Evolutionary conservation across 2,888 invertebrate genomes (phyloP).

Genomic region (Silvanus unidentatus): DNA sequence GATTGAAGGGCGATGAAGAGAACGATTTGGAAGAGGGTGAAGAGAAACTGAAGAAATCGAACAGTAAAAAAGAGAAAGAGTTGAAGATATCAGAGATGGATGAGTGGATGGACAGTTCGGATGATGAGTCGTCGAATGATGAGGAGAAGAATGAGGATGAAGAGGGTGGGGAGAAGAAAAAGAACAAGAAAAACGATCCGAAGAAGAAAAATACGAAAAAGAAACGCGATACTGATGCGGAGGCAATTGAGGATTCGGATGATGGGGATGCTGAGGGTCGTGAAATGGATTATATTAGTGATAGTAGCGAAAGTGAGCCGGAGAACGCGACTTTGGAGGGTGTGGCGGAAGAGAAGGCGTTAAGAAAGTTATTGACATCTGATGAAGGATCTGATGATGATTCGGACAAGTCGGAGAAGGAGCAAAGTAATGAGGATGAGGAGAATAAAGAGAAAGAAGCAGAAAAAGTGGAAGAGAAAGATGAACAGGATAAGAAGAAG

Average conservation of each 20-base stretch:
- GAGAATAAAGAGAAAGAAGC: conserved; percentile 66
- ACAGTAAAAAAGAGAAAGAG: conserved; percentile 46
- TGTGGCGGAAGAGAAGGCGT: conserved; percentile 69
- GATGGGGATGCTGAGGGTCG: conserved; percentile 95
- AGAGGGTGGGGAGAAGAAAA: conserved; percentile 54
- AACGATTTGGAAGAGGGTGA: conserved; percentile 26
- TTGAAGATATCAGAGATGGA: conserved; percentile 91
- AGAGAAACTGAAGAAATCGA: conserved; percentile 26
- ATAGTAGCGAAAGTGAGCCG: conserved; percentile 71
- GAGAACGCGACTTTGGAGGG: conserved; percentile 67
- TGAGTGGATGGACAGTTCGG: conserved; percentile 79
- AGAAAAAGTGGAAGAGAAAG: conserved; percentile 50
- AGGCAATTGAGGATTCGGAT: conserved; percentile 93
- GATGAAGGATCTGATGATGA: conserved; percentile 85
- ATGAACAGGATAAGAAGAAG: conserved; percentile 59
- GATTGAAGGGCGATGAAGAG: conserved; percentile 55
- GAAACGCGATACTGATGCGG: conserved; percentile 77
- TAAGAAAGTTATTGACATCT: conserved; percentile 76
- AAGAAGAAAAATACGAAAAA: conserved; percentile 55
- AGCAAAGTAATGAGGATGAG: conserved; percentile 62
- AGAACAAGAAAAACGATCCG: conserved; percentile 51
- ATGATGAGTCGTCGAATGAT: conserved; percentile 72
- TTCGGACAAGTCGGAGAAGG: conserved; percentile 69
- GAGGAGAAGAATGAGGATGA: conserved; percentile 63
- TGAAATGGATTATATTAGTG: conserved; percentile 89